Evolutionary conservation across 2,888 invertebrate species (phyloP), one percentile per base, ranked within the genome.

Genomic region (Drosophila kuntzei): DNA sequence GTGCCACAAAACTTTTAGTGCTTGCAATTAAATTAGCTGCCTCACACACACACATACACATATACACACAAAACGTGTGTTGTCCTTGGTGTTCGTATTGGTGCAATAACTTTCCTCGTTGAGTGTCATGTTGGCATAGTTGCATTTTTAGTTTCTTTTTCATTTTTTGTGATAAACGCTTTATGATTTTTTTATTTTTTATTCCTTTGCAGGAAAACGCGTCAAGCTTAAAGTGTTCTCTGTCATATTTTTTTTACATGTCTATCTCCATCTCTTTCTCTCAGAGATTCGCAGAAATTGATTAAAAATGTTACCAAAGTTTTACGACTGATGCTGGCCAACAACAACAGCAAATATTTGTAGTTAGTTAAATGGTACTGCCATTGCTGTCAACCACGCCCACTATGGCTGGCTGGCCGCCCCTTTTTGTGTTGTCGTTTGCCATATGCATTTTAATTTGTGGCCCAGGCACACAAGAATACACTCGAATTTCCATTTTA

Each of bases 21-120:
- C 57, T 73, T 57, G 71, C 82, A 85, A 85, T 83, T 83, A 83
- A 83, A 80, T 83, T 82, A 82, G 82, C 80, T 58, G 51, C 68
- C 51, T 69, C 43, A 47, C 55, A 36, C 64, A 59, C 57, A 65
- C 58, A 34, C 39, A 34, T 27, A 57, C 54, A 36, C 39, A 34
- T 22, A 27, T 50, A 57, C 44, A 55, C 41, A 36, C 16, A 37
- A 12, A 12, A 18, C 25, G 44, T 43, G 22, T 54, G 49, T 32
- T 27, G 6, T 59, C 34, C 29, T 27, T 37, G 32, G 34, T 34
- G 11, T 12, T 27, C 50, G 7, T 55, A 25, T 44, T 63, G 20
- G 37, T 47, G 61, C 44, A 18, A 66, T 53, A 74, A 66, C 59
- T 71, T 74, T 71, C 25, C 71, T 58, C 59, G 27, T 66, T 75